Evolutionary conservation across 1,140 invertebrate genomes (phyloP).

Genomic region (Gryllus bimaculatus): DNA sequence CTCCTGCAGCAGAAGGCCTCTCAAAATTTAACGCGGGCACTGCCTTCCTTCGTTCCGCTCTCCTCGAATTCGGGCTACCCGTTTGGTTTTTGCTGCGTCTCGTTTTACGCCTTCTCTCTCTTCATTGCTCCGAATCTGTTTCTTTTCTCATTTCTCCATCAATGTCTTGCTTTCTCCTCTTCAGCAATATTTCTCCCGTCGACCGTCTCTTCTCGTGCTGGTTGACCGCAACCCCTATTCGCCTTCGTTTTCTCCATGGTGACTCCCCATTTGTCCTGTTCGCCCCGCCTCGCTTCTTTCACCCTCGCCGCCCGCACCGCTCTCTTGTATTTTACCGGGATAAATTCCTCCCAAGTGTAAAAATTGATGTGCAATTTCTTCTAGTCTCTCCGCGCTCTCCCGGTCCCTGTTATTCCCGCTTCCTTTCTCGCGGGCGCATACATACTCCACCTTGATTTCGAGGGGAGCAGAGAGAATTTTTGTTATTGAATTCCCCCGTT

Average conservation of each 20-base stretch:
- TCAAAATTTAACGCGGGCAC: too few relatives aligned
- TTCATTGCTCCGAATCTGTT: too few relatives aligned
- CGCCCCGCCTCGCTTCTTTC: background rate
- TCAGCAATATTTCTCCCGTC: background rate
- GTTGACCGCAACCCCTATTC: background rate
- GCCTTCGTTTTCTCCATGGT: background rate
- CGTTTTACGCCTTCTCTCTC: too few relatives aligned
- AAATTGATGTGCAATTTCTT: slow-evolving; percentile 19
- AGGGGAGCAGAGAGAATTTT: slow-evolving; percentile 18
- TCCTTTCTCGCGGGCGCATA: background rate
- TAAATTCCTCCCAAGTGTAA: slow-evolving; percentile 17
- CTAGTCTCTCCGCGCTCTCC: background rate
- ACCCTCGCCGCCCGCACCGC: background rate
- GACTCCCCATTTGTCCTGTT: background rate
- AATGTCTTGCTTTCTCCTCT: too few relatives aligned
- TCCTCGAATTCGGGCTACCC: too few relatives aligned
- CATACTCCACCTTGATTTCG: background rate
- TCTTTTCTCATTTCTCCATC: too few relatives aligned
- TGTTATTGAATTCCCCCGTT: slow-evolving; percentile 23
- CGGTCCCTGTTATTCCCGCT: background rate
- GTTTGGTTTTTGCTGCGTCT: too few relatives aligned
- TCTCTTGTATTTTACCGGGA: slow-evolving; percentile 10
- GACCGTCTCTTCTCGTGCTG: too few relatives aligned
- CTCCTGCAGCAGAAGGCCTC: too few relatives aligned
- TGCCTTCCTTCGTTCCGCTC: too few relatives aligned